Conservation (phyloP, 2,113 vertebrate species). For the Rousettus leschenaultii region DNA sequence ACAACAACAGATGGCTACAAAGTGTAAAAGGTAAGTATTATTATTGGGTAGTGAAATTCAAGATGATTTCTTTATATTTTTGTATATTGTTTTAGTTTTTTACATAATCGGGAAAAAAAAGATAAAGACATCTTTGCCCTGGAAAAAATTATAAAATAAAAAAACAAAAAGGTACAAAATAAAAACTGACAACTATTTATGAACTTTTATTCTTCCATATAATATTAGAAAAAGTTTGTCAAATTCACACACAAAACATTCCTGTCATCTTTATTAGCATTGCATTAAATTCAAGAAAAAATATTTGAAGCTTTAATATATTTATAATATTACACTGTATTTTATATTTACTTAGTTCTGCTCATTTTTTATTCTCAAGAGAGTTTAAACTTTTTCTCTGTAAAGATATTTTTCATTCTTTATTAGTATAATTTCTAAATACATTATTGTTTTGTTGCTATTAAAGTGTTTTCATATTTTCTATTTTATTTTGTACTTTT, state of each 20-base stretch:
- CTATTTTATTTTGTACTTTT: conserved; percentile 23
- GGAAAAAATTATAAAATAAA: neutral
- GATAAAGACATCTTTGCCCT: neutral
- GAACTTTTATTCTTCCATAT: neutral
- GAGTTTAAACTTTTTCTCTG: neutral
- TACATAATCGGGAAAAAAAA: neutral
- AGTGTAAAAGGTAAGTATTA: neutral
- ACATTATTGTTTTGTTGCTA: neutral
- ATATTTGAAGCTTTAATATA: neutral
- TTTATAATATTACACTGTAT: neutral
- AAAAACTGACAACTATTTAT: neutral
- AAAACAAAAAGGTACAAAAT: neutral
- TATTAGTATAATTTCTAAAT: neutral
- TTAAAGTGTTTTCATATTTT: neutral
- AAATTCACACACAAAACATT: neutral
- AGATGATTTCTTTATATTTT: neutral
- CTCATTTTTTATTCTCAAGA: neutral
- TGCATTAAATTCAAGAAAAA: neutral
- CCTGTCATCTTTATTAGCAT: neutral
- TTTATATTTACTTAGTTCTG: neutral
- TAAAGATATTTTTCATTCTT: neutral
- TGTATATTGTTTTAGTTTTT: neutral
- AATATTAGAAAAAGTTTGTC: neutral
- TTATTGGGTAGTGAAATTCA: neutral
- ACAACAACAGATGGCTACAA: neutral